Percentiles rank a stretch among this genome's conserved stretches.
These are phyloP conservation scores for Acanthoscelides obtectus DNA, from an alignment of 2,888 invertebrate genomes.

Conservation along the genomic window DNA sequence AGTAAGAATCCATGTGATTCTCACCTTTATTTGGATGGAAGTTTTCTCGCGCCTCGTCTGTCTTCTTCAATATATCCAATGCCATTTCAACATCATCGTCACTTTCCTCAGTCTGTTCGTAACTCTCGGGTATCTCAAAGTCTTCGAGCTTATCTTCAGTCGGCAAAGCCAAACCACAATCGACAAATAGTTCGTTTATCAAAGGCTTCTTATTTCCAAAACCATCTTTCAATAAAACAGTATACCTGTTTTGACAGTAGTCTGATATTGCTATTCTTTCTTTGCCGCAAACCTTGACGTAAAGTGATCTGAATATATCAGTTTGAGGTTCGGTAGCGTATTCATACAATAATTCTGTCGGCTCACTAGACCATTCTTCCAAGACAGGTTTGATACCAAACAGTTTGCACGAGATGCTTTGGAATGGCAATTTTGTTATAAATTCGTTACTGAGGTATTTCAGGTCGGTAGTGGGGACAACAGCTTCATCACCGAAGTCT, in stretches of 20 bases:
- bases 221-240: constrained; percentile 51
- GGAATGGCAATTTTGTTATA: constrained; percentile 54
- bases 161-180: constrained; percentile 48
- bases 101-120: constrained; percentile 9
- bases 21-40: constrained; percentile 1
- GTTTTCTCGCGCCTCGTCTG: constrained; percentile 9
- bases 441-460: constrained; percentile 50
- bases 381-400: constrained; percentile 51
- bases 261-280: constrained; percentile 43
- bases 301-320: constrained; percentile 47
- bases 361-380: constrained; percentile 52
- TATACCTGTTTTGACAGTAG: constrained; percentile 47
- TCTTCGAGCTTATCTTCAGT: constrained; percentile 23
- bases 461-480: constrained; percentile 46
- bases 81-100: constrained; percentile 13
- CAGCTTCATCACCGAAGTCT: constrained; percentile 57
- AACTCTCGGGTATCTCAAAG: constrained; percentile 24
- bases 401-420: constrained; percentile 59
- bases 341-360: constrained; percentile 52
- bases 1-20: background rate
- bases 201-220: constrained; percentile 43
- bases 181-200: constrained; percentile 51
- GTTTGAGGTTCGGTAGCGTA: constrained; percentile 45
- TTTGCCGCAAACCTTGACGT: constrained; percentile 43
- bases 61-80: constrained; percentile 13